Conservation (phyloP, 2,888 invertebrate species). For the Meghimatium bilineatum region DNA sequence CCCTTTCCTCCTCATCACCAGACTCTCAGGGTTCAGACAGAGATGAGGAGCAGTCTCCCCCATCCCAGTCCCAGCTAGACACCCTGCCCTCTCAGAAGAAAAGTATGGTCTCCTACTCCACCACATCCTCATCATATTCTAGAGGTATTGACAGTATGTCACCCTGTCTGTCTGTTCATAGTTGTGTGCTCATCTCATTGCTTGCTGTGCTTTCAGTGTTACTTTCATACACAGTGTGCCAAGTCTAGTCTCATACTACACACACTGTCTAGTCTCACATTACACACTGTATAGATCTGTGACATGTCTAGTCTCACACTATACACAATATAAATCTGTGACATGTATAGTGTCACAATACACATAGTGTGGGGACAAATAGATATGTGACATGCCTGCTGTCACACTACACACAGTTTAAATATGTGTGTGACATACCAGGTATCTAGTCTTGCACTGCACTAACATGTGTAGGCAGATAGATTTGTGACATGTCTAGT, state of each 20-base stretch:
- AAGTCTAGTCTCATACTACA: too few species aligned
- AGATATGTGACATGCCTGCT: too few species aligned
- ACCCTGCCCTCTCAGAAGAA: conserved; percentile 30
- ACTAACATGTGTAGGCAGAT: too few species aligned
- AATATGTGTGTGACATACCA: not conserved
- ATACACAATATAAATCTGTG: too few species aligned
- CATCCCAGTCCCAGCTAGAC: conserved; percentile 38
- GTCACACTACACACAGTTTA: too few species aligned
- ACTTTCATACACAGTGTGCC: too few species aligned
- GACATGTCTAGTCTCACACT: too few species aligned
- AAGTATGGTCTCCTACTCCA: conserved; percentile 33
- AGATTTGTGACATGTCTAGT: too few species aligned
- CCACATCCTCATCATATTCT: conserved; percentile 34
- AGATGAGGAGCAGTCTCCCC: conserved; percentile 40
- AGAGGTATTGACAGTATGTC: conserved; percentile 44
- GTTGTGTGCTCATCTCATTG: conserved; percentile 1
- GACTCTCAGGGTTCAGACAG: conserved; percentile 40
- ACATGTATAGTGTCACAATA: too few species aligned
- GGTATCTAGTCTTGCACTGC: too few species aligned
- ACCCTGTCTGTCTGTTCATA: not conserved
- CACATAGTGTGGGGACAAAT: too few species aligned
- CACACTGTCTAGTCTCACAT: not conserved
- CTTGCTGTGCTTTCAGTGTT: conserved; percentile 3
- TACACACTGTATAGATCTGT: too few species aligned
- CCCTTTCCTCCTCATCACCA: conserved; percentile 43